Percentiles rank a stretch among this genome's conserved stretches.
These are phyloP conservation scores for Pontoporia blainvillei DNA, from an alignment of 2,113 vertebrate species.

Conservation along the genomic window DNA sequence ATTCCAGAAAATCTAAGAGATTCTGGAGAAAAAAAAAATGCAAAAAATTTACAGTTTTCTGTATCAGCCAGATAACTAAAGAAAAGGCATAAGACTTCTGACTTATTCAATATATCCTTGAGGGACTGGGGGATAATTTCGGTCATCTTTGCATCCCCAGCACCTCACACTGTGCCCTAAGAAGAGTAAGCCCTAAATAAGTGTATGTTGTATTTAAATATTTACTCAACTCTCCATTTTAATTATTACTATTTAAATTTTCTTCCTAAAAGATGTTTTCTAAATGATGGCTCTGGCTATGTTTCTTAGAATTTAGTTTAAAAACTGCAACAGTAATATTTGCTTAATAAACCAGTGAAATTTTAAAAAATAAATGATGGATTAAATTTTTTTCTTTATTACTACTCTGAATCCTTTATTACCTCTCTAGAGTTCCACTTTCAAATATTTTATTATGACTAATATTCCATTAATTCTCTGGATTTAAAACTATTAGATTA, in stretches of 20 bases:
- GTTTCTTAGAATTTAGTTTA: conserved; percentile 36
- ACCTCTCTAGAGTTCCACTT: background rate
- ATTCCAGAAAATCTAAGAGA: background rate
- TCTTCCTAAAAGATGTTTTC: background rate
- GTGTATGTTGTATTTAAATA: background rate
- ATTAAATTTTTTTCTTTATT: background rate
- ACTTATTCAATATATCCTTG: background rate
- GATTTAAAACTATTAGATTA: background rate
- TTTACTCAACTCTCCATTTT: background rate
- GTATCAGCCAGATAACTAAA: background rate
- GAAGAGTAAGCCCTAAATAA: background rate
- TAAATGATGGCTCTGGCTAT: background rate
- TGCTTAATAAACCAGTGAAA: conserved; percentile 19
- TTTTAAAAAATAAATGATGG: background rate
- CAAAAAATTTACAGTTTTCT: background rate
- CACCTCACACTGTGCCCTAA: background rate
- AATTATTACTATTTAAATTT: conserved; percentile 11
- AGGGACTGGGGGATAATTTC: background rate
- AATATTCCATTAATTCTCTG: conserved; percentile 30
- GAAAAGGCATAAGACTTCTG: background rate
- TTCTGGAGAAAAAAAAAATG: background rate
- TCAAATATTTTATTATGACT: background rate
- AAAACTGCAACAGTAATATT: background rate
- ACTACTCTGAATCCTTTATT: background rate
- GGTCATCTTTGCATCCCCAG: background rate